Base-by-base conservation (phyloP, 2,113 vertebrate species). In the Neodon shergylaensis region DNA sequence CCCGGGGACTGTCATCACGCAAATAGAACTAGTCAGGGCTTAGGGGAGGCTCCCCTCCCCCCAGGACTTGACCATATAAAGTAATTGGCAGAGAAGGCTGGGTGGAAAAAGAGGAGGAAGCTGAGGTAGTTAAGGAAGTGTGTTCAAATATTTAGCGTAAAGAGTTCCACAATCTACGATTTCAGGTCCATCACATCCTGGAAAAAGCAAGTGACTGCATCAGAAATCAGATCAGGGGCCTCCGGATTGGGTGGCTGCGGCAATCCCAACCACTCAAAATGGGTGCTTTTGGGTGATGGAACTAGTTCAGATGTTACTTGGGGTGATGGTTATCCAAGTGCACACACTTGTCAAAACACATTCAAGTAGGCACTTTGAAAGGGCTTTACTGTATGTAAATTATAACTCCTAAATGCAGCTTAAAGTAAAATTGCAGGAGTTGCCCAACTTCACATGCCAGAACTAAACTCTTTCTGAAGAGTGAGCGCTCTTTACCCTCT, bases 41-140 rank as follows among this genome's bases (percentile, higher is more conserved):
- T 39, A 7, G 9, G n/a, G 82, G 82, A 65, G 58, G 10, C 36
- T 3, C 52, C 65, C 2, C 26, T 16, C 8, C 11, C 16, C 7
- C 36, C 36, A 33, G 26, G 47, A 63, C 54, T 89, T 94, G 92
- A 73, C 92, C 94, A 83, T 86, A 68, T 63, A 90, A 94, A 97
- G 79, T 83, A 86, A 61, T 82, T 61, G 47, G 26, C 77, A 73
- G 84, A 70, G 81, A 87, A 82, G 84, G 44, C 70, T 42, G 82
- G 52, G 49, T 77, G 73, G 79, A 47, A 82, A 33, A 49, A n/a
- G 88, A 74, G 89, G 72, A 90, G 70, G 81, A 93, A 94, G 24
- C 39, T 10, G 68, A 90, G 68, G 63, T 16, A 31, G 52, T 31
- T 63, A 66, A 92, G 54, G 68, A 94, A 94, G 73, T 39, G 65